Evolutionary conservation across 2,797 vertebrate genomes (phyloP).

Genomic region (Crenichthys baileyi): DNA sequence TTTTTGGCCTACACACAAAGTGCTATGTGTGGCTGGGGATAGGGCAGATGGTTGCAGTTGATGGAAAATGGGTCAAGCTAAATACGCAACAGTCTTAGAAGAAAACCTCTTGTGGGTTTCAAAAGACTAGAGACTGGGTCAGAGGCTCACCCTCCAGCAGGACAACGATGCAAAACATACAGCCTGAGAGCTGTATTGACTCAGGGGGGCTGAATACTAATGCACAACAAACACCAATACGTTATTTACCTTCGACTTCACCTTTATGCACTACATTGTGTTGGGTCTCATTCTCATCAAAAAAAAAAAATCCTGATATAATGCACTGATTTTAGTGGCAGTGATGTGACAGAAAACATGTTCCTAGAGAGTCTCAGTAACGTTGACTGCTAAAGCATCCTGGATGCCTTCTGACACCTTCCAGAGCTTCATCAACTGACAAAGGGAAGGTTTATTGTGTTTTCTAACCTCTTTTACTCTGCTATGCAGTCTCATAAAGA

Average conservation of each 20-base stretch:
- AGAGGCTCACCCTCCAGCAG: neutral
- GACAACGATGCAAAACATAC: neutral
- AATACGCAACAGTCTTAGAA: neutral
- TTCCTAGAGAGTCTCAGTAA: neutral
- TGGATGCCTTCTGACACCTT: neutral
- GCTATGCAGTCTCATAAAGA: conserved; percentile 77
- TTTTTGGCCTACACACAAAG: too few relatives aligned
- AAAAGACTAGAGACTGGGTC: too few relatives aligned
- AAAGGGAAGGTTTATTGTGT: neutral
- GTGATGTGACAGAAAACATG: neutral
- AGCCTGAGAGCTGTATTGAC: neutral
- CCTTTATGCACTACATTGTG: neutral
- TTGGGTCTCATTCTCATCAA: neutral
- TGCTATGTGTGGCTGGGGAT: neutral
- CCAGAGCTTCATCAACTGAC: neutral
- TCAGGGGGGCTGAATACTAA: neutral
- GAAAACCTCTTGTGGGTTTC: too few relatives aligned
- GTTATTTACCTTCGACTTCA: neutral
- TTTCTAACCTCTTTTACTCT: conserved; percentile 6
- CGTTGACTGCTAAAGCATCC: neutral
- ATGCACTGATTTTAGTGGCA: neutral
- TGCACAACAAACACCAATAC: neutral
- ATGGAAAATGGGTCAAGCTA: neutral
- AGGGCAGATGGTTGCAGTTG: neutral
- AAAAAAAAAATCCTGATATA: neutral